Evolutionary conservation across 1,140 invertebrate species (phyloP).

Genomic region (Metaphire vulgaris): DNA sequence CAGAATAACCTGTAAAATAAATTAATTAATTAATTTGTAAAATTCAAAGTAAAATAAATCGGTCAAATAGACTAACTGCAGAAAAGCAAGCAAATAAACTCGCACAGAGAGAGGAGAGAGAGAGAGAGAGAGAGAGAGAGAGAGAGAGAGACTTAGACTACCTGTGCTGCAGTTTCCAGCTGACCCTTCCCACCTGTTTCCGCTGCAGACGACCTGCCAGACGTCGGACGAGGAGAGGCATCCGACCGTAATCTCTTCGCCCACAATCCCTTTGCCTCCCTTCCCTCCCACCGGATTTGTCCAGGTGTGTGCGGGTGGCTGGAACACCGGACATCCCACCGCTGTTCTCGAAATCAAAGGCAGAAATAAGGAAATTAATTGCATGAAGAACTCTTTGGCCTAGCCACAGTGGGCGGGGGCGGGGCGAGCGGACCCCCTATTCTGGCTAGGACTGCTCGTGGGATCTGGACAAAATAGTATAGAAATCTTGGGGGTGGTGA

Average conservation of each 20-base stretch:
- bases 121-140: neutral
- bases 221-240: neutral
- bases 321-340: neutral
- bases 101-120: neutral
- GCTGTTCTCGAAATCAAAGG: neutral
- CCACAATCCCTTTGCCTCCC: neutral
- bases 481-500: too few relatives aligned
- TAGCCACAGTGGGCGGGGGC: too few relatives aligned
- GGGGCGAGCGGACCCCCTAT: too few relatives aligned
- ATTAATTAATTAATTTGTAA: too few relatives aligned
- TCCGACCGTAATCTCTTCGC: neutral
- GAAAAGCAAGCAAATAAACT: neutral
- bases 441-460: too few relatives aligned
- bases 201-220: neutral
- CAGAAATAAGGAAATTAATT: too few relatives aligned
- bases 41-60: too few relatives aligned
- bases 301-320: neutral
- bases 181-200: neutral
- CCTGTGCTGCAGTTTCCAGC: neutral
- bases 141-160: neutral
- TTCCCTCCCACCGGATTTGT: neutral
- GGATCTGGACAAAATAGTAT: too few relatives aligned
- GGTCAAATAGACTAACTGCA: too few relatives aligned
- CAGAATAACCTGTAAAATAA: too few relatives aligned
- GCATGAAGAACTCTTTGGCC: too few relatives aligned